Evolutionary conservation across 2,113 vertebrate species (phyloP).

Genomic region (Vombatus ursinus): DNA sequence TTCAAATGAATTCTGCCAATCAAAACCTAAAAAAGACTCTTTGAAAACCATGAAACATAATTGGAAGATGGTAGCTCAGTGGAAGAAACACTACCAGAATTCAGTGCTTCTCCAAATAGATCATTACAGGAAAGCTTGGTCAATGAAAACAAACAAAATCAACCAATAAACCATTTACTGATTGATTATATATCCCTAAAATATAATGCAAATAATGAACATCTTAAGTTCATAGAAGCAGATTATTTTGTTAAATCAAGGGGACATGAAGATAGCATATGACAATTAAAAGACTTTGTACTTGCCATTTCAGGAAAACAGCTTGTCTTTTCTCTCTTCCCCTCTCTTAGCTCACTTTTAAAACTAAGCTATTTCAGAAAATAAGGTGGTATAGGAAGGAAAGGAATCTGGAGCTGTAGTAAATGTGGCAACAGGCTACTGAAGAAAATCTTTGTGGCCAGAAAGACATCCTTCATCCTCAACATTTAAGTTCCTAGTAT

Average conservation of each 20-base stretch:
- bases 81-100: background rate
- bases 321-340: background rate
- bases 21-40: background rate
- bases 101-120: background rate
- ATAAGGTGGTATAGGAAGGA: background rate
- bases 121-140: background rate
- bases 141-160: background rate
- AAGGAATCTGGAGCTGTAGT: background rate
- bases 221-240: background rate
- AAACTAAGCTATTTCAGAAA: background rate
- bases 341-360: background rate
- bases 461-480: background rate
- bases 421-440: background rate
- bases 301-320: background rate
- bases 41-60: background rate
- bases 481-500: background rate
- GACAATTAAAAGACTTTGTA: background rate
- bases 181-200: background rate
- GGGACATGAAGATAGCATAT: background rate
- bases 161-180: background rate
- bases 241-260: background rate
- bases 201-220: background rate
- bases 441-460: background rate
- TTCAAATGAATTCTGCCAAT: background rate
- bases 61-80: background rate